Conservation (phyloP, 2,797 vertebrate genomes). For the Heterohyrax brucei region DNA sequence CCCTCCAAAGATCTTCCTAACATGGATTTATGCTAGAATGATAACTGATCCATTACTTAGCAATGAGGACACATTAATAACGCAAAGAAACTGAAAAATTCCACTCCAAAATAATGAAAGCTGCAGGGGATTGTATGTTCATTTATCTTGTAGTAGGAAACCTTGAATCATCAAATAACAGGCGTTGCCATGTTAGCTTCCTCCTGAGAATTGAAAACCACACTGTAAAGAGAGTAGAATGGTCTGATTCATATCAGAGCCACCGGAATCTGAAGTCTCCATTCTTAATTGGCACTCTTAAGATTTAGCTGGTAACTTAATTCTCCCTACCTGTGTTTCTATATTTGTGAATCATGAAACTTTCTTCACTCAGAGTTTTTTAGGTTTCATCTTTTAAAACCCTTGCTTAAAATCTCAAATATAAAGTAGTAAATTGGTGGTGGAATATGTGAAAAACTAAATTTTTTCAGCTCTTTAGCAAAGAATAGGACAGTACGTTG, state of each 20-base stretch:
- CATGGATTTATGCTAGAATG: not conserved
- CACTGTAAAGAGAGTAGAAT: constrained; percentile 43
- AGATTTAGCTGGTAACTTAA: not conserved
- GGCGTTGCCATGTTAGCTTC: constrained; percentile 68
- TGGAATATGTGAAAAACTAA: not conserved
- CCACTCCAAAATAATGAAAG: constrained; percentile 61
- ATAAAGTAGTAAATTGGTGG: not conserved
- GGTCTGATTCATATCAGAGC: constrained; percentile 18
- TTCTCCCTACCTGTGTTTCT: not conserved
- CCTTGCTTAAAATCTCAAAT: not conserved
- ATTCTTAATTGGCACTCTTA: not conserved
- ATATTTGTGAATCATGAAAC: not conserved
- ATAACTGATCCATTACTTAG: constrained; percentile 15
- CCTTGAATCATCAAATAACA: constrained; percentile 67
- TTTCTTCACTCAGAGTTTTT: not conserved
- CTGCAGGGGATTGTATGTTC: constrained; percentile 60
- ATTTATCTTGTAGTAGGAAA: constrained; percentile 60
- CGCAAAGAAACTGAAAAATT: constrained; percentile 68
- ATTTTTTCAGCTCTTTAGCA: not conserved
- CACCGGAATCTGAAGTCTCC: not conserved
- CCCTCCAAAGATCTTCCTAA: not conserved
- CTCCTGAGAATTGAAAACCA: constrained; percentile 72
- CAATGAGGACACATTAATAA: constrained; percentile 58
- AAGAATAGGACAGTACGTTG: not conserved
- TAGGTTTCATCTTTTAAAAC: constrained; percentile 14